These are phyloP conservation scores for Elanus axillaris DNA, from an alignment of 2,113 vertebrate species.

Conservation along the genomic window DNA sequence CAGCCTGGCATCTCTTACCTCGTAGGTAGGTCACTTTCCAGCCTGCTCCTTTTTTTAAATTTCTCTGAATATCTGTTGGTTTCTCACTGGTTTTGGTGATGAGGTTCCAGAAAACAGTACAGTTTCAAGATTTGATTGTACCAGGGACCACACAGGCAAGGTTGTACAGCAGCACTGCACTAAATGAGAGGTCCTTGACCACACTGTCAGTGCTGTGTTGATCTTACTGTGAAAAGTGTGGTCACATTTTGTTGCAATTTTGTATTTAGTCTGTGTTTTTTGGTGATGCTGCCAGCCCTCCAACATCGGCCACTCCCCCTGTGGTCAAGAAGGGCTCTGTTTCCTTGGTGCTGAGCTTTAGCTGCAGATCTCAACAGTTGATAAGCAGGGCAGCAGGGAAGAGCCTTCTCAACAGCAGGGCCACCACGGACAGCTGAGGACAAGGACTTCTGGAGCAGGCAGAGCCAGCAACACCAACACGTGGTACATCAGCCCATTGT, in stretches of 20 bases:
- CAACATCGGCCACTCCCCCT: too few species aligned
- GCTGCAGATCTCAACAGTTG: not conserved
- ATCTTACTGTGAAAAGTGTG: not conserved
- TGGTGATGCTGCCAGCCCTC: not conserved
- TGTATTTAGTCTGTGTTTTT: not conserved
- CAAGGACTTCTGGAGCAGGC: not conserved
- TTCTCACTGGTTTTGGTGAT: not conserved
- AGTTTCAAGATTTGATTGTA: not conserved
- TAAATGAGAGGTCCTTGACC: not conserved
- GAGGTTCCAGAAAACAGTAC: not conserved
- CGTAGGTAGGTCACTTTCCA: not conserved
- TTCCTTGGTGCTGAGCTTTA: not conserved
- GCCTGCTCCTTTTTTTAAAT: not conserved
- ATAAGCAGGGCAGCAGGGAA: not conserved
- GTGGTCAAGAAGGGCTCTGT: rapidly evolving
- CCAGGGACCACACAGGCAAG: not conserved
- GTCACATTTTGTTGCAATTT: not conserved
- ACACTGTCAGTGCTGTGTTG: rapidly evolving
- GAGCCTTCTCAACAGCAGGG: not conserved
- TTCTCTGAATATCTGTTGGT: not conserved
- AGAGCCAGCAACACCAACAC: not conserved
- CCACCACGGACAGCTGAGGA: not conserved
- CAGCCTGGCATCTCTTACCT: not conserved
- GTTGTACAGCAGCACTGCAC: not conserved
- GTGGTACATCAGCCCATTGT: too few species aligned